Evolutionary conservation across 1,140 invertebrate species (phyloP), one percentile per base, ranked within the genome.

Genomic region (Nilaparvata lugens): DNA sequence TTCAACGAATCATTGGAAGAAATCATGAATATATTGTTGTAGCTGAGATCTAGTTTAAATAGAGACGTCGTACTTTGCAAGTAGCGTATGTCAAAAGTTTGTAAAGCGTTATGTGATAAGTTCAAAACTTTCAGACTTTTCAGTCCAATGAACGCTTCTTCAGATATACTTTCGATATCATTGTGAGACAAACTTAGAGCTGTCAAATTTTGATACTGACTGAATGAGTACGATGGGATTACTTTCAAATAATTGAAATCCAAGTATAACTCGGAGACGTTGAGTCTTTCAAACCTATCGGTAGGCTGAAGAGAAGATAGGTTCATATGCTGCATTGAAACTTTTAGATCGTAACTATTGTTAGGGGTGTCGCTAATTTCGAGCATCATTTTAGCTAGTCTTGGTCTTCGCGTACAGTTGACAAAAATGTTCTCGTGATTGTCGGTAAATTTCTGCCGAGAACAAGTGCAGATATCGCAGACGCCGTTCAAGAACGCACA

Each of bases 261-360:
- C 21, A 48, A 48, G 9, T 18, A 11, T 48, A 48, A 23, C 18
- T 48, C 21, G 16, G 5, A 19, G 16, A 48, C 45, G 21, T 48
- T 48, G 2, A 48, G 21, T 7, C 45, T 48, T 14, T 48, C 45
- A 48, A 48, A 48, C 21, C 45, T 48, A 48, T 19, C 45, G 21
- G 13, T 19, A 48, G 11, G 45, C 14, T 5, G 45, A 1, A 48
- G 16, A 19, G 45, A 48, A 48, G 45, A 19, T 16, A 48, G 21
- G 18, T 48, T 48, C 45, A 48, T 48, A 14, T 48, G 45, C 16
- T 48, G 16, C 45, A 48, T 48, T 48, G 45, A 48, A 48, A 48
- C 16, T 19, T 4, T 18, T 7, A 48, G 16, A 9, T 48, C n/a
- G 45, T 35, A 35, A 11, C 7, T 35, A 16, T 6, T 11, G 6